Base-by-base conservation (phyloP, 2,113 vertebrate genomes). In the Hoplias malabaricus region DNA sequence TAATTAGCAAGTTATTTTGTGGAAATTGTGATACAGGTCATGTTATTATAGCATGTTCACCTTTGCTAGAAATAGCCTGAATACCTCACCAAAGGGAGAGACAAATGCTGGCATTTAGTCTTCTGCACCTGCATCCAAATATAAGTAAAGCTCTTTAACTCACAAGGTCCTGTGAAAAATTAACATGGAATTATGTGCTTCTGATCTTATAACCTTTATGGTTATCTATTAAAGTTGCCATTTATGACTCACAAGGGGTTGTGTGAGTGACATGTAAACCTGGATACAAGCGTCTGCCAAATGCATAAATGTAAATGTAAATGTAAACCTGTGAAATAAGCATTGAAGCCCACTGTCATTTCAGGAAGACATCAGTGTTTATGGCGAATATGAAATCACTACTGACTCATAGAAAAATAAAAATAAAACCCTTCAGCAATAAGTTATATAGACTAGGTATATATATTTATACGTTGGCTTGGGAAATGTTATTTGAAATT, bases 401-500 rank as follows among this genome's bases (percentile, higher is more conserved):
- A 27, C 21, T 46, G 43, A 34, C 43, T 69, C 67, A 69, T 25
- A 16, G n/a, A 31, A 19, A 6, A 34, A 29, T n/a, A n/a, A n/a
- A n/a, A n/a, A n/a, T n/a, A n/a, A n/a, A n/a, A n/a, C n/a, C n/a
- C n/a, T n/a, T n/a, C n/a, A n/a, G n/a, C n/a, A n/a, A n/a, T n/a
- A n/a, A n/a, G n/a, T n/a, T n/a, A n/a, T n/a, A n/a, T n/a, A n/a
- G n/a, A n/a, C n/a, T n/a, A n/a, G n/a, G n/a, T n/a, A n/a, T n/a
- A n/a, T n/a, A n/a, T n/a, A n/a, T n/a, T n/a, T n/a, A n/a, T n/a
- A 56, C 21, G 27, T 23, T 33, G 34, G 73, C 46, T 34, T 27
- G 34, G 63, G 36, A 68, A 68, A 73, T 62, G 74, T 42, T 2
- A 76, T 68, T 43, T n/a, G n/a, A n/a, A n/a, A n/a, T n/a, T n/a